Evolutionary conservation across 2,113 vertebrate species (phyloP).

Genomic region (Mionectes macconnelli): DNA sequence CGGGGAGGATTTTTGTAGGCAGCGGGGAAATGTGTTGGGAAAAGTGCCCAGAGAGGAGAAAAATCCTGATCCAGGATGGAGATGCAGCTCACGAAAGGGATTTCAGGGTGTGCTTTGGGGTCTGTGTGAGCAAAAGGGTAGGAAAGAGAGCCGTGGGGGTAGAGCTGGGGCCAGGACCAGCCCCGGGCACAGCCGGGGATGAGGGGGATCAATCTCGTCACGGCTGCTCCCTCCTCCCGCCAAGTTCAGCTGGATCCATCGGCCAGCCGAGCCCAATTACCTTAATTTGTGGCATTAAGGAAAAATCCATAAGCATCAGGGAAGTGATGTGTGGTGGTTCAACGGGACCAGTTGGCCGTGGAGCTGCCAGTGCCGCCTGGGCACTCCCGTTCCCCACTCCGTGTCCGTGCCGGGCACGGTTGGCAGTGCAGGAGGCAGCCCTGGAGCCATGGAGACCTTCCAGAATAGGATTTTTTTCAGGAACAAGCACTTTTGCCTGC

Average conservation of each 20-base stretch:
- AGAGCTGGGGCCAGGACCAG: background rate
- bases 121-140: background rate
- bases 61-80: background rate
- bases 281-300: slow-evolving; percentile 73
- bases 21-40: background rate
- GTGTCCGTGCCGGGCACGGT: rapidly evolving
- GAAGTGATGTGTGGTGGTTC: slow-evolving; percentile 2
- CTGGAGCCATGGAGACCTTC: background rate
- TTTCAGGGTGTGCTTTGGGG: background rate
- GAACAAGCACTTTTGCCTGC: background rate
- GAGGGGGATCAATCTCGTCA: background rate
- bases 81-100: background rate
- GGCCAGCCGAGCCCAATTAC: slow-evolving; percentile 48
- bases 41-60: background rate
- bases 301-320: slow-evolving; percentile 72
- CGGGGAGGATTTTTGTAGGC: background rate
- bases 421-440: background rate
- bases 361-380: background rate
- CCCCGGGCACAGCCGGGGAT: background rate
- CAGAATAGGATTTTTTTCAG: background rate
- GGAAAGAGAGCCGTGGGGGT: background rate
- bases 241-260: slow-evolving; percentile 37
- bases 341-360: background rate
- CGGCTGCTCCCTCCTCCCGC: background rate
- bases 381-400: background rate